Evolutionary conservation across 2,113 vertebrate genomes (phyloP).

Genomic region (Thermophis baileyi): DNA sequence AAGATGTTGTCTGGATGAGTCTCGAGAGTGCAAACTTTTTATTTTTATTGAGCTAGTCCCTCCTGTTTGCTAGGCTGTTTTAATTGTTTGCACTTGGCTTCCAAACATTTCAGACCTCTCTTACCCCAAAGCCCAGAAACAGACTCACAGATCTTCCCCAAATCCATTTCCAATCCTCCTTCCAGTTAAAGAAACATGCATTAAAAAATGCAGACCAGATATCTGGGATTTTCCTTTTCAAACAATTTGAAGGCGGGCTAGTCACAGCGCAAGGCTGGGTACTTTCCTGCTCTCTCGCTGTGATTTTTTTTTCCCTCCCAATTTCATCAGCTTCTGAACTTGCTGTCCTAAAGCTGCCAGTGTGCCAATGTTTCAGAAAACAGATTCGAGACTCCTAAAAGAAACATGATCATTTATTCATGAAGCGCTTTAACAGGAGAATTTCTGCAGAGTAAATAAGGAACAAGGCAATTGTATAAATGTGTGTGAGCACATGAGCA

Average conservation of each 20-base stretch:
- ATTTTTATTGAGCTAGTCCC: too few species aligned
- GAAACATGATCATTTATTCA: not conserved
- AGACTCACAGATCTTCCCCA: not conserved
- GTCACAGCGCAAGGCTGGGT: fast-evolving
- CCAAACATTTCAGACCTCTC: fast-evolving
- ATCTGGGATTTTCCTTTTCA: constrained; percentile 12
- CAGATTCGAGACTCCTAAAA: not conserved
- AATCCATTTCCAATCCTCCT: constrained; percentile 11
- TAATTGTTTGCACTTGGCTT: not conserved
- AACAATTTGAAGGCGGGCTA: not conserved
- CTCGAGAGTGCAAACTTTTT: not conserved
- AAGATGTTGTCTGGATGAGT: not conserved
- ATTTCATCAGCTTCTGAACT: not conserved
- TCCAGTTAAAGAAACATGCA: constrained; percentile 33
- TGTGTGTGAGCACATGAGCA: not conserved
- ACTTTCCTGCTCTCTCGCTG: not conserved
- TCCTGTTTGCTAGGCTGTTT: constrained; percentile 9
- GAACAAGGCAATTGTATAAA: not conserved
- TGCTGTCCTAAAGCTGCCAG: constrained; percentile 1
- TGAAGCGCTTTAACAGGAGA: not conserved
- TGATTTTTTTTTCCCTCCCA: not conserved
- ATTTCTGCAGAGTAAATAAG: not conserved
- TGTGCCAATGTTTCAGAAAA: not conserved
- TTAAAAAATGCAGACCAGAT: constrained; percentile 33
- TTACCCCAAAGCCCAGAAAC: not conserved